Evolutionary conservation across 2,797 vertebrate species (phyloP), one percentile per base, ranked within the genome.

Genomic region (Phataginus tricuspis): DNA sequence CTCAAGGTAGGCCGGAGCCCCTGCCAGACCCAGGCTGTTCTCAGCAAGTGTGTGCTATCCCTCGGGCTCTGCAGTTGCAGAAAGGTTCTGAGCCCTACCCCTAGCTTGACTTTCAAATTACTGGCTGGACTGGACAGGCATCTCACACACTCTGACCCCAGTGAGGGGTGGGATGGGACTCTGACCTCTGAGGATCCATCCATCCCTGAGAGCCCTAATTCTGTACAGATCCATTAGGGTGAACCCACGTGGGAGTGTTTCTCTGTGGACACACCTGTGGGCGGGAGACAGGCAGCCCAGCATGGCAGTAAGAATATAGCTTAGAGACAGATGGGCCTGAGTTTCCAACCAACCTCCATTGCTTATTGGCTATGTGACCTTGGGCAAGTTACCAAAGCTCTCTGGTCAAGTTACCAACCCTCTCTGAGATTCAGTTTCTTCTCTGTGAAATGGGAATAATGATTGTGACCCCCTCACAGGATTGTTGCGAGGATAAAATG

Each of bases 401-500:
- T 45, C 42, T 45, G 42, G 42, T 45, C 34, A 92, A 69, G 37
- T 53, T 45, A 51, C 49, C 25, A 85, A 21, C 61, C 37, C 39
- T 91, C 51, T 57, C 37, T 79, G 82, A 90, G 86, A 69, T 79
- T 93, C 68, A 7, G 23, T 79, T 19, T 91, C 42, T n/a, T 91
- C 31, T 21, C 86, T 86, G 10, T 64, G 63, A 77, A 84, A 80
- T 59, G 37, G 45, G 59, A 72, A 69, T 57, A 39, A 51, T 5
- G 39, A 85, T 15, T 15, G 15, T 18, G 14, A 10, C 21, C 8
- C 14, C 27, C 13, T 64, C 29, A 9, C 23, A 13, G 15, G 34
- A 53, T 5, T 64, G 25, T 25, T 42, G 8, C 68, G 49, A 37
- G 57, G 66, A 80, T 51, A 39, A 31, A 86, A 74, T 21, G 18